phyloP scores from a whole-genome alignment of 2,797 vertebrate genomes.

The Sebastes cheni region DNA sequence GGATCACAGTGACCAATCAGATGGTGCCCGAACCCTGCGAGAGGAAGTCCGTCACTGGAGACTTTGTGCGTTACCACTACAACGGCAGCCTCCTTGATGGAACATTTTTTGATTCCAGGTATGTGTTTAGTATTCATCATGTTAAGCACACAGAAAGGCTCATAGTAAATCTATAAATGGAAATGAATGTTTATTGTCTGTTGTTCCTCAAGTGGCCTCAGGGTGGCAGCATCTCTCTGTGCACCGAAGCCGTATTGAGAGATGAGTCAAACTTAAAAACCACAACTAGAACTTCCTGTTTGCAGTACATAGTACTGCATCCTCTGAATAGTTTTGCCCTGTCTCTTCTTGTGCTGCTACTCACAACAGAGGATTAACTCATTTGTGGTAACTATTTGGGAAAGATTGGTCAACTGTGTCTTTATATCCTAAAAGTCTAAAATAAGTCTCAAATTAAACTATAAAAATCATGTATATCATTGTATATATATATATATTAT shows the following conservation, averaged over 20 bases:
- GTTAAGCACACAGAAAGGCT: background rate
- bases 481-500: background rate
- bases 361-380: background rate
- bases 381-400: background rate
- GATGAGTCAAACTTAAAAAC: conserved; percentile 9
- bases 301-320: background rate
- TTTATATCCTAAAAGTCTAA: background rate
- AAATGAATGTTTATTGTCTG: background rate
- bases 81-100: conserved; percentile 95
- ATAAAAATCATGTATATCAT: background rate
- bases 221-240: conserved; percentile 43
- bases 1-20: conserved; percentile 86
- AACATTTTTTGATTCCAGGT: conserved; percentile 97
- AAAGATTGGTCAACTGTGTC: background rate
- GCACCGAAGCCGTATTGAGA: accelerated
- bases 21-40: conserved; percentile 85
- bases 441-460: background rate
- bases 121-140: background rate
- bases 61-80: conserved; percentile 97
- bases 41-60: conserved; percentile 86
- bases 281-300: background rate
- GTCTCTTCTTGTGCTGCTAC: background rate
- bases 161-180: background rate
- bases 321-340: background rate
- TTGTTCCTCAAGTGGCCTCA: conserved; percentile 27